Evolutionary conservation across 2,113 vertebrate genomes (phyloP), one percentile per base, ranked within the genome.

Genomic region (Zosterops japonicus): DNA sequence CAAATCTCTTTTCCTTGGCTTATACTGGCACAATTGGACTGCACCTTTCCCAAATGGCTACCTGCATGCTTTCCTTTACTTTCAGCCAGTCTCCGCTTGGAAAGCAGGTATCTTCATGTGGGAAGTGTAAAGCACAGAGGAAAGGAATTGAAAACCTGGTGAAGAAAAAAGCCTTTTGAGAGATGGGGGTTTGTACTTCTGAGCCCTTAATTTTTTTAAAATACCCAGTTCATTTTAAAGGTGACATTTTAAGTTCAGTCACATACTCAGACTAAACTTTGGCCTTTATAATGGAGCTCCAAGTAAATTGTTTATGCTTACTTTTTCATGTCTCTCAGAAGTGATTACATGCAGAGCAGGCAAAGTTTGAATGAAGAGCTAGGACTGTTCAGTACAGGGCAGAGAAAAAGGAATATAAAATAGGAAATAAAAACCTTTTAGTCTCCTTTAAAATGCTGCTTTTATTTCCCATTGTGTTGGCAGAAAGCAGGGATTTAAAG

Each of bases 401-500:
- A 90, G 41, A 75, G 36, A 29, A 86, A 90, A 90, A 87, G 20
- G 64, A 92, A 78, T 60, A 83, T 82, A 96, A 78, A 68, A 24
- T 71, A 63, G 35, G 63, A 90, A 86, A 49, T 86, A 90, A 83
- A 93, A 97, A 52, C 68, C 59, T 84, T 96, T 68, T 84, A 46
- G 80, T 92, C 86, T 88, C 39, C 75, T 94, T 94, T 95, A 91
- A 96, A 90, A 95, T 33, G 67, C n/a, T 83, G 42, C 81, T 60
- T 94, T 94, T 96, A 56, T 95, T 95, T 96, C 85, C 77, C 55
- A 82, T 91, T 95, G 47, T 94, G 78, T 68, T 89, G 68, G 59
- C 76, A 88, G 92, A 95, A 93, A 95, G 61, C 74, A 75, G 95
- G 89, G 89, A 96, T 94, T 97, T 96, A 91, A 89, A 96, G 57